A percentile compares a stretch with the other conserved stretches of the same genome.
These are phyloP conservation scores for Acropora tenuis DNA, from an alignment of 64 coral and sea anemone genomes.

Conservation along the genomic window DNA sequence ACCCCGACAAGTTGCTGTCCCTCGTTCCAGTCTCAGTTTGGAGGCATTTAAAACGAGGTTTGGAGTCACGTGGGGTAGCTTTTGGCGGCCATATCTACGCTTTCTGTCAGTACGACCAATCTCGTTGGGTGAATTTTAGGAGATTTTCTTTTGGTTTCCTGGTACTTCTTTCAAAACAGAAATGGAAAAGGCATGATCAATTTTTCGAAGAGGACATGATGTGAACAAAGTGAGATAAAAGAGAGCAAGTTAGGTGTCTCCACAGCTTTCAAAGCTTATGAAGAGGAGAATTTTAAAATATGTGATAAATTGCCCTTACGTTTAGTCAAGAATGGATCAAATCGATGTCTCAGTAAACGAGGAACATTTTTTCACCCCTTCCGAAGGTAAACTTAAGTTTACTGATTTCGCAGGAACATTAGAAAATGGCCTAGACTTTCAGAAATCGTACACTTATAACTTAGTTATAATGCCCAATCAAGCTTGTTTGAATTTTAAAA, in stretches of 20 bases:
- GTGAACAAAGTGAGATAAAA: neutral
- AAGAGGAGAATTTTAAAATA: neutral
- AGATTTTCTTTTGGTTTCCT: neutral
- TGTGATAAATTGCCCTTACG: neutral
- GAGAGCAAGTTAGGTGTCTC: neutral
- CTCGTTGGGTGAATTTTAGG: neutral
- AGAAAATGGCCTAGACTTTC: neutral
- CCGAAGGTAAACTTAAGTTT: neutral
- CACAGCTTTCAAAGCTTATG: neutral
- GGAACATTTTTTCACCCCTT: neutral
- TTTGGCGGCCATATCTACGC: conserved; percentile 42
- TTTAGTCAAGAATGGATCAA: neutral
- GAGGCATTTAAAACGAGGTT: neutral
- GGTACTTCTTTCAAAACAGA: neutral
- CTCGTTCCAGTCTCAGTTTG: too few relatives aligned
- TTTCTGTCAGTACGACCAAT: neutral
- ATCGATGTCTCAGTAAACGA: neutral
- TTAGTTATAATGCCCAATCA: neutral
- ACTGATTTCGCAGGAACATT: neutral
- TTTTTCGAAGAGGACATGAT: neutral
- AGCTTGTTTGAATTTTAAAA: neutral
- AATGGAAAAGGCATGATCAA: neutral
- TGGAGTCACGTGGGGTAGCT: neutral
- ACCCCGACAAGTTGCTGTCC: too few relatives aligned
- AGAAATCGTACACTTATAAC: too few relatives aligned